Evolutionary conservation across 2,888 invertebrate genomes (phyloP).

Genomic region (Idaea dimidiata): DNA sequence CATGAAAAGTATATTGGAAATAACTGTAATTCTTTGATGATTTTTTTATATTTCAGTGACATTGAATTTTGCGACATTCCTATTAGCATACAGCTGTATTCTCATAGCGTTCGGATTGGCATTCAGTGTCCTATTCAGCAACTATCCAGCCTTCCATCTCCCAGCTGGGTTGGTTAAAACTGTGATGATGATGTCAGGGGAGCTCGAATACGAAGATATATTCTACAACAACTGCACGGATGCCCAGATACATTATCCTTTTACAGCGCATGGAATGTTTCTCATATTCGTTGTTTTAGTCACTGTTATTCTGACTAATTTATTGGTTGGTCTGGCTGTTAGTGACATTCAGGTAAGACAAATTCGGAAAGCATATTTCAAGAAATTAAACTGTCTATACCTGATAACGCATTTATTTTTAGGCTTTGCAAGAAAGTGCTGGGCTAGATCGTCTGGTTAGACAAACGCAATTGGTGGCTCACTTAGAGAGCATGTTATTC

Average conservation of each 20-base stretch:
- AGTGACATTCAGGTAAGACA: slow-evolving; percentile 86
- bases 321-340: slow-evolving; percentile 91
- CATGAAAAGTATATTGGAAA: background rate
- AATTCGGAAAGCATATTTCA: slow-evolving; percentile 16
- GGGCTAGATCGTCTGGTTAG: slow-evolving; percentile 89
- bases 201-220: slow-evolving; percentile 91
- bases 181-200: slow-evolving; percentile 94
- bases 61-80: slow-evolving; percentile 90
- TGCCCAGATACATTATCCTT: slow-evolving; percentile 82
- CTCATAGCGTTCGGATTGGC: slow-evolving; percentile 90
- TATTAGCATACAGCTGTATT: slow-evolving; percentile 89
- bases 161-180: slow-evolving; percentile 86
- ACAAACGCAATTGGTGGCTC: slow-evolving; percentile 90
- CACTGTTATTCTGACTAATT: slow-evolving; percentile 90
- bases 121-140: slow-evolving; percentile 90
- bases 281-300: slow-evolving; percentile 88
- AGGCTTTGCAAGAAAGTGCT: slow-evolving; percentile 89
- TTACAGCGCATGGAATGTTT: slow-evolving; percentile 88
- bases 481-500: slow-evolving; percentile 91
- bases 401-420: slow-evolving; percentile 27
- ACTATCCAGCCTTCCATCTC: slow-evolving; percentile 87
- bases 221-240: slow-evolving; percentile 82
- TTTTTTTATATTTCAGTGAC: slow-evolving; percentile 80
- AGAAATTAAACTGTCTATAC: background rate
- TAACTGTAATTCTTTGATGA: slow-evolving; percentile 5